Conservation (phyloP, 2,888 invertebrate species). For the Fragum sueziense region DNA sequence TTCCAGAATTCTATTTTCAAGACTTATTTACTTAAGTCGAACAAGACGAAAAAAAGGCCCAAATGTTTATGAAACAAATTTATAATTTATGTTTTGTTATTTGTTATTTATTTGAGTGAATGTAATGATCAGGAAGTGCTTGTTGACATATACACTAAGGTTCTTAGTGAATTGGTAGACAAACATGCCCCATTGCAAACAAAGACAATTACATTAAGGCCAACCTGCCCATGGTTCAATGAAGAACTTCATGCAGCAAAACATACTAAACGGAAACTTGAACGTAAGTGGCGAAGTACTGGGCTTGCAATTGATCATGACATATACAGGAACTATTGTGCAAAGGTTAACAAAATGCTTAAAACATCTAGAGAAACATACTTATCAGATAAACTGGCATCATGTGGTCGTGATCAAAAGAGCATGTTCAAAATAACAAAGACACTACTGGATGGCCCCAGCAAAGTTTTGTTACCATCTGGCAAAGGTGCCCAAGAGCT, state of each 20-base stretch:
- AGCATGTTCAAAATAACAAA: slow-evolving; percentile 39
- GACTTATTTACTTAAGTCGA: too few relatives aligned
- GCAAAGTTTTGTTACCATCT: slow-evolving; percentile 19
- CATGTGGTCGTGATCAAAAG: slow-evolving; percentile 38
- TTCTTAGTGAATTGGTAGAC: slow-evolving; percentile 19
- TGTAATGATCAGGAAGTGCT: background rate
- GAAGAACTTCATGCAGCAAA: slow-evolving; percentile 49
- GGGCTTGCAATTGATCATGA: slow-evolving; percentile 46
- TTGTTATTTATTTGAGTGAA: too few relatives aligned
- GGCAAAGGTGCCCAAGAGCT: slow-evolving; percentile 25
- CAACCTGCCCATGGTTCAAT: slow-evolving; percentile 43
- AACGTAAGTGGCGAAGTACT: slow-evolving; percentile 44
- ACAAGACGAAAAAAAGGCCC: too few relatives aligned
- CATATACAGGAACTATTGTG: slow-evolving; percentile 43
- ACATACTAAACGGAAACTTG: slow-evolving; percentile 44
- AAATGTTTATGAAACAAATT: too few relatives aligned
- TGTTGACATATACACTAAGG: slow-evolving; percentile 19
- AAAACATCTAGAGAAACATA: too few relatives aligned
- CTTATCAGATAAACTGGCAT: too few relatives aligned
- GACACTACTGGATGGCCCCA: slow-evolving; percentile 47
- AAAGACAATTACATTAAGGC: slow-evolving; percentile 44
- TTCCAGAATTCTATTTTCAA: too few relatives aligned
- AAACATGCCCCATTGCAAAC: slow-evolving; percentile 45
- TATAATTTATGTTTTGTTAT: too few relatives aligned
- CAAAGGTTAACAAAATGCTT: too few relatives aligned